A percentile compares a stretch with the other conserved stretches of the same genome.
These are phyloP conservation scores for Pararge aegeria DNA, from an alignment of 1,140 invertebrate species.

Conservation along the genomic window DNA sequence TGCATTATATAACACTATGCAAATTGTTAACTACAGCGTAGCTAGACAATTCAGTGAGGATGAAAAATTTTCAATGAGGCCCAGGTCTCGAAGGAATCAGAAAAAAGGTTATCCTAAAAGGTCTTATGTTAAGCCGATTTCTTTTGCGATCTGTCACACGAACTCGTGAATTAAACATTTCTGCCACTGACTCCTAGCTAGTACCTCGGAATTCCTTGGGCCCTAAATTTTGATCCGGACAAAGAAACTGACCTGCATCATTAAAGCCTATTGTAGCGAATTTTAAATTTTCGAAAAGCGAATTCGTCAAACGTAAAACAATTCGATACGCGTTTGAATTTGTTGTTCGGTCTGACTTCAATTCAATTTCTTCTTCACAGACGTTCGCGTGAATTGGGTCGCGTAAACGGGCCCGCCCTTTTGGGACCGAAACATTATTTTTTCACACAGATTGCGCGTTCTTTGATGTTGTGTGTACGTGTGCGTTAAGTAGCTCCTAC, in stretches of 20 bases:
- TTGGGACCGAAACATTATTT: slow-evolving; percentile 74
- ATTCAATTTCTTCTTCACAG: slow-evolving; percentile 75
- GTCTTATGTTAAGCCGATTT: no score
- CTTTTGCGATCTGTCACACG: no score
- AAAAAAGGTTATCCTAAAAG: no score
- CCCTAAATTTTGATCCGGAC: slow-evolving; percentile 51
- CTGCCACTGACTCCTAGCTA: no score
- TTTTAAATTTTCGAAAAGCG: slow-evolving; percentile 75
- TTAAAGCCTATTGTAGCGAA: slow-evolving; percentile 75
- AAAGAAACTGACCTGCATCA: slow-evolving; percentile 73
- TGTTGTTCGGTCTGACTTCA: slow-evolving; percentile 72
- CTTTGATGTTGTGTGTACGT: slow-evolving; percentile 76
- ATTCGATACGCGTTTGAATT: slow-evolving; percentile 78
- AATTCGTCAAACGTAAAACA: slow-evolving; percentile 79
- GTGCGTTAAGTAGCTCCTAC: slow-evolving; percentile 75
- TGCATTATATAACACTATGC: no score
- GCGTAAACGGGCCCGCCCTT: slow-evolving; percentile 75
- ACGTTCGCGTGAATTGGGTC: slow-evolving; percentile 75
- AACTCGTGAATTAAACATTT: no score
- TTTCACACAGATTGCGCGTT: slow-evolving; percentile 75
- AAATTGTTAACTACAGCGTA: no score
- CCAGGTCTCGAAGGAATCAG: no score
- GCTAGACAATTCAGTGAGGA: no score
- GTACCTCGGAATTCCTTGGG: slow-evolving; percentile 25
- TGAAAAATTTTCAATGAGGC: no score